These are phyloP conservation scores for Apostichopus japonicus DNA, from an alignment of 35 echinoderm and acorn worm species.

Conservation along the genomic window DNA sequence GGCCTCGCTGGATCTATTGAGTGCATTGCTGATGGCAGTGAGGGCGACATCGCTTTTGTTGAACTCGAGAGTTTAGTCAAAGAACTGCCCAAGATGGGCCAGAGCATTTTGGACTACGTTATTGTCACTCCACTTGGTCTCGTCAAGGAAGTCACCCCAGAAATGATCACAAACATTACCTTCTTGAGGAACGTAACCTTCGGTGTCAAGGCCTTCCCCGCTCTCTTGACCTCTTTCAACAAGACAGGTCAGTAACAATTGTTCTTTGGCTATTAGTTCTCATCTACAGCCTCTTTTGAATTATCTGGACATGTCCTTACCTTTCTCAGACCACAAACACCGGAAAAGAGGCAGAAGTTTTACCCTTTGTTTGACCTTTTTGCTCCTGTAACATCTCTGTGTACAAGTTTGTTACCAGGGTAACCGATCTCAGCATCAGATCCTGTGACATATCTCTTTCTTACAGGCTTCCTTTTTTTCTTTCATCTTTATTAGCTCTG, in stretches of 20 bases:
- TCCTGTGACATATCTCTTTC: too few species aligned
- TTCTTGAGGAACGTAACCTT: conserved; percentile 78
- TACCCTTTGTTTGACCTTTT: too few species aligned
- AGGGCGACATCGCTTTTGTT: conserved; percentile 86
- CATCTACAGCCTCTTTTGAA: too few species aligned
- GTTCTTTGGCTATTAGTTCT: background rate
- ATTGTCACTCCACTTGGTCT: conserved; percentile 35
- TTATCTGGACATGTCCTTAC: too few species aligned
- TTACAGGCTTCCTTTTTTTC: too few species aligned
- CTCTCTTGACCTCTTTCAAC: conserved; percentile 83
- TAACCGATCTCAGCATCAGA: too few species aligned
- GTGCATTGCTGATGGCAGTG: conserved; percentile 64
- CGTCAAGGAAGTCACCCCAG: conserved; percentile 7
- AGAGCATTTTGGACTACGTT: conserved; percentile 28
- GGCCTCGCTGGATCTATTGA: conserved; percentile 61
- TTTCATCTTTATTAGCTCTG: too few species aligned
- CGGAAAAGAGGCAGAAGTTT: too few species aligned
- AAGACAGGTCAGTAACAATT: conserved; percentile 65
- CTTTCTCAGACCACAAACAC: too few species aligned
- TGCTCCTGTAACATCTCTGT: too few species aligned
- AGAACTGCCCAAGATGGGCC: background rate
- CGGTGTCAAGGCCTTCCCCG: conserved; percentile 75
- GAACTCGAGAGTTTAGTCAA: conserved; percentile 62
- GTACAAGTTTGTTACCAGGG: too few species aligned
- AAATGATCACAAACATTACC: background rate